These are phyloP conservation scores for Nycticorax nycticorax DNA, from an alignment of 2,113 vertebrate species.

Conservation along the genomic window DNA sequence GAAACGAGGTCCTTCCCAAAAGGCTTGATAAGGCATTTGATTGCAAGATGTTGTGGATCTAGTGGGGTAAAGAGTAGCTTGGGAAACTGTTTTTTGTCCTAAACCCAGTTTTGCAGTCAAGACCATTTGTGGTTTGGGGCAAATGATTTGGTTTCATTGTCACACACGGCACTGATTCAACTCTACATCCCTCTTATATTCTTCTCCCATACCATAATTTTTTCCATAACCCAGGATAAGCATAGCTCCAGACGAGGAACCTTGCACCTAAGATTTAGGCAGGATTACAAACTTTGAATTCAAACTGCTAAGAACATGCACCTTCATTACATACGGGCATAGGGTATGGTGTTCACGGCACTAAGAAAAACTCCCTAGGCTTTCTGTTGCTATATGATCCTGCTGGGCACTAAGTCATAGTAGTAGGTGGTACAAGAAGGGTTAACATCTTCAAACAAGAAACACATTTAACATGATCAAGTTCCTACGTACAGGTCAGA, in stretches of 20 bases:
- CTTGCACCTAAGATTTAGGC: neutral
- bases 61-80: neutral
- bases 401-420: neutral
- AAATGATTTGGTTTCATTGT: neutral
- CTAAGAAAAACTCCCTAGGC: neutral
- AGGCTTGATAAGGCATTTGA: slow-evolving; percentile 5
- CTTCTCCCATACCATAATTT: neutral
- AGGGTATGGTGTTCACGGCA: neutral
- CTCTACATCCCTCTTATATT: neutral
- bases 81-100: neutral
- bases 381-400: neutral
- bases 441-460: neutral
- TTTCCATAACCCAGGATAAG: neutral
- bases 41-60: neutral
- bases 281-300: neutral
- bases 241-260: neutral
- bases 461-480: neutral
- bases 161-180: neutral
- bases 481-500: neutral
- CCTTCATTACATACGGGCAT: neutral
- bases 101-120: neutral
- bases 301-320: neutral
- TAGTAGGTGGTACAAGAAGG: neutral
- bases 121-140: rapidly evolving
- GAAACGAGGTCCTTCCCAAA: neutral